Evolutionary conservation across 2,888 invertebrate genomes (phyloP), one percentile per base, ranked within the genome.

Genomic region (Aethes cnicana): DNA sequence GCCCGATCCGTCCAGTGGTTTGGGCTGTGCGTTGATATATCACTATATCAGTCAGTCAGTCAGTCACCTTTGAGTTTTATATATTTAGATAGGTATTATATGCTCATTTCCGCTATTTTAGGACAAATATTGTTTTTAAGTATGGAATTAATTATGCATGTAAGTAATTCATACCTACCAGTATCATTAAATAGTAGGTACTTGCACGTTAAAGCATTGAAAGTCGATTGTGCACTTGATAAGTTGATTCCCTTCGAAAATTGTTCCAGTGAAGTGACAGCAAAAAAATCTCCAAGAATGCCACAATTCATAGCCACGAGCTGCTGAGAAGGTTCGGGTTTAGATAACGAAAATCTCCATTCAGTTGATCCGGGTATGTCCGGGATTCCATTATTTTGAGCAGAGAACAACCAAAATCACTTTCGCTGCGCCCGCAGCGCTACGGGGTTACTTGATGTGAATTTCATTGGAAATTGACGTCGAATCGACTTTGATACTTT

Each of bases 321-420:
- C 41, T 41, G 9, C 26, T 33, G 26, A 20, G 21, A 17, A 25
- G 36, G 30, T 50, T 36, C 18, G 43, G 28, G 37, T 25, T 44
- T 37, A 44, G 50, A 44, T 50, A 44, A 50, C 50, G 50, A 17
- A 37, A 50, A 43, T 21, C 43, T 43, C 43, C 35, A 49, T 35
- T 50, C 17, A 16, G 35, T 30, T 50, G 42, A 50, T 37, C 43
- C 43, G 30, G 23, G 35, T 30, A 43, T 50, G 44, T 37, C 43
- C 43, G 30, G 23, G 43, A 30, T 50, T 50, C 43, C 43, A 23
- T 43, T 36, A 36, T 33, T 28, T 4, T 36, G 18, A 16, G n/a
- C 28, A 17, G 35, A 28, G 49, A 43, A 50, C 49, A 43, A 36
- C 36, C 36, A 30, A 50, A 50, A 43, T 43, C 43, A 50, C 49